A percentile compares a stretch with the other conserved stretches of the same genome.
These are phyloP conservation scores for Vidua macroura DNA, from an alignment of 2,113 vertebrate genomes.

Conservation along the genomic window DNA sequence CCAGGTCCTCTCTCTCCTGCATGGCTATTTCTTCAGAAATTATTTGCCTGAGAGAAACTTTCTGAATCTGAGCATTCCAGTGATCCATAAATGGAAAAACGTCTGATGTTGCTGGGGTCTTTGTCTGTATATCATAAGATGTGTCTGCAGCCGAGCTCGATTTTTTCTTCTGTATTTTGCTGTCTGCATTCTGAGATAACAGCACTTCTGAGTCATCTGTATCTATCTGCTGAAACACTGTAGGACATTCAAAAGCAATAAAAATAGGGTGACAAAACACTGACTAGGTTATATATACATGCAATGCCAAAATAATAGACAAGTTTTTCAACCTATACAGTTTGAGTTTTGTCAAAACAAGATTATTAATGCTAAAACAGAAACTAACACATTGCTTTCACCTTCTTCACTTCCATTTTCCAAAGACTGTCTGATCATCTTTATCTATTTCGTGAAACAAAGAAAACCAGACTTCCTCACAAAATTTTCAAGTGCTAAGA, in stretches of 20 bases:
- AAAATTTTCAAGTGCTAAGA: background rate
- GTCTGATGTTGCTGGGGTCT: constrained; percentile 56
- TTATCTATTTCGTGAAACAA: background rate
- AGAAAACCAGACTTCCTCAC: background rate
- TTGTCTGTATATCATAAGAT: background rate
- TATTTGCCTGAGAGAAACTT: constrained; percentile 90
- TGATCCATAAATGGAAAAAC: constrained; percentile 84
- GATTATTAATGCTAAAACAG: background rate
- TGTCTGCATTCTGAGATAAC: constrained; percentile 54
- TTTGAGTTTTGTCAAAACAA: background rate
- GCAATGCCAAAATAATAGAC: background rate
- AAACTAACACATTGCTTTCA: background rate
- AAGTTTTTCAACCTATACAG: background rate
- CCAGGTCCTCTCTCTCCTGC: constrained; percentile 84
- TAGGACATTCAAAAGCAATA: constrained; percentile 65
- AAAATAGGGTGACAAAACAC: constrained; percentile 18
- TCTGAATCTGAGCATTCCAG: constrained; percentile 83
- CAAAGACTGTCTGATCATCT: background rate
- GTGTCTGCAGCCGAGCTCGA: background rate
- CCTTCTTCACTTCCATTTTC: background rate
- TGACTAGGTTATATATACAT: background rate
- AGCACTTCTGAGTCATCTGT: constrained; percentile 59
- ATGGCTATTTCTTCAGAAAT: constrained; percentile 92
- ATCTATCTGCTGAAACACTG: constrained; percentile 41
- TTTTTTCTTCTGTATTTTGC: constrained; percentile 58